Evolutionary conservation across 2,888 invertebrate species (phyloP).

Genomic region (Ichneumoninae sp.): DNA sequence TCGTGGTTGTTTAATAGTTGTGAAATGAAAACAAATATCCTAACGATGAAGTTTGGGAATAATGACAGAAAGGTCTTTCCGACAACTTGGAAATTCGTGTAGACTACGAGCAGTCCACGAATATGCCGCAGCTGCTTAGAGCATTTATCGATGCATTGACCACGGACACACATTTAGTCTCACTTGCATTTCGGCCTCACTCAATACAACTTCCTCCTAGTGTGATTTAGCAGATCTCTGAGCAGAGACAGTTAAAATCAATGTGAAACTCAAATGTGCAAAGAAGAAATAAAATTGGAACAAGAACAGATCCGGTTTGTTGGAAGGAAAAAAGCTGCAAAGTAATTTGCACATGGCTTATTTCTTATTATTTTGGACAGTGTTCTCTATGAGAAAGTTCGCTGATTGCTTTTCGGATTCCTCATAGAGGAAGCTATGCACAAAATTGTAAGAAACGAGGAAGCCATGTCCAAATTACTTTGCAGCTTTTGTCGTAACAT

Average conservation of each 20-base stretch:
- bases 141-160: conserved; percentile 61
- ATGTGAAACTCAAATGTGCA: background rate
- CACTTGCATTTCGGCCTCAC: conserved; percentile 64
- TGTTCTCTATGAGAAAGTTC: too few species aligned
- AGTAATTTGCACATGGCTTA: too few species aligned
- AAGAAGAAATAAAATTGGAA: conserved; percentile 88
- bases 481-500: too few species aligned
- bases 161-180: conserved; percentile 23
- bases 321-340: background rate
- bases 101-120: conserved; percentile 98
- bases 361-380: too few species aligned
- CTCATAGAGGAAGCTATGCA: too few species aligned
- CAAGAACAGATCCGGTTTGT: conserved; percentile 95
- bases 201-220: conserved; percentile 62
- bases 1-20: conserved; percentile 1
- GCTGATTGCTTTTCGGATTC: too few species aligned
- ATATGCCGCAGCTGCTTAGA: conserved; percentile 83
- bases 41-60: conserved; percentile 6
- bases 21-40: conserved; percentile 7
- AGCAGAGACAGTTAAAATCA: background rate
- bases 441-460: too few species aligned
- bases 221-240: conserved; percentile 55
- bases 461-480: too few species aligned
- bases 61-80: conserved; percentile 25
- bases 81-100: conserved; percentile 88